phyloP scores from a whole-genome alignment of 2,888 invertebrate species.

The Colletes collaris region DNA sequence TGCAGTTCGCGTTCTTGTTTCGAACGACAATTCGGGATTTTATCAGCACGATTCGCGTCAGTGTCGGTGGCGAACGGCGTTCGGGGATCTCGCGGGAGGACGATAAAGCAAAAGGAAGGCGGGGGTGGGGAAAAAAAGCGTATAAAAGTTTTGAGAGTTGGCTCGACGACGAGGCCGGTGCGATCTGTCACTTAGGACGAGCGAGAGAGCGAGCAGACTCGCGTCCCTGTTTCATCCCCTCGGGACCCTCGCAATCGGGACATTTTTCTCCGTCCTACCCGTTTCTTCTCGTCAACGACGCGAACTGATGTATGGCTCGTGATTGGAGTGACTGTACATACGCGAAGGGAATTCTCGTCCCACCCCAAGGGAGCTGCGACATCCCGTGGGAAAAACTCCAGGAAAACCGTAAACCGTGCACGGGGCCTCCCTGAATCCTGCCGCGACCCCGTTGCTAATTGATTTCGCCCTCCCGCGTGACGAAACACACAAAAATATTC shows the following conservation, averaged over 20 bases:
- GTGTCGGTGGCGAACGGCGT: not conserved
- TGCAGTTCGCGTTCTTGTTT: too few species aligned
- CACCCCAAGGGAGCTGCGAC: slow-evolving; percentile 42
- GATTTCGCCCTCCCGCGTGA: slow-evolving; percentile 39
- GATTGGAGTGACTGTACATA: slow-evolving; percentile 75
- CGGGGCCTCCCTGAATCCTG: slow-evolving; percentile 38
- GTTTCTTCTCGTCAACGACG: slow-evolving; percentile 63
- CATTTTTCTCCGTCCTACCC: slow-evolving; percentile 59
- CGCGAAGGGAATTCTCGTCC: slow-evolving; percentile 60
- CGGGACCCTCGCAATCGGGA: slow-evolving; percentile 71
- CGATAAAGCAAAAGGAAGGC: not conserved
- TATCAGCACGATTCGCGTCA: too few species aligned
- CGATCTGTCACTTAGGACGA: slow-evolving; percentile 65
- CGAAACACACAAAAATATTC: too few species aligned
- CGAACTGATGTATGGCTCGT: slow-evolving; percentile 76
- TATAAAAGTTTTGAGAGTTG: slow-evolving; percentile 16
- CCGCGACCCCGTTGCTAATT: slow-evolving; percentile 42
- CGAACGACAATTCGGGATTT: too few species aligned
- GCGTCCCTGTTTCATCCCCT: slow-evolving; percentile 63
- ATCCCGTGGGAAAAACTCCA: slow-evolving; percentile 60
- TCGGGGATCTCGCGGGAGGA: not conserved
- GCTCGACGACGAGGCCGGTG: slow-evolving; percentile 9
- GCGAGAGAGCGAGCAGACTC: slow-evolving; percentile 34
- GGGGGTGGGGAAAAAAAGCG: not conserved
- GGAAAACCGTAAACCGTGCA: slow-evolving; percentile 25